Conservation (phyloP, 92 coral and sea anemone species). For the Palythoa grandis region DNA sequence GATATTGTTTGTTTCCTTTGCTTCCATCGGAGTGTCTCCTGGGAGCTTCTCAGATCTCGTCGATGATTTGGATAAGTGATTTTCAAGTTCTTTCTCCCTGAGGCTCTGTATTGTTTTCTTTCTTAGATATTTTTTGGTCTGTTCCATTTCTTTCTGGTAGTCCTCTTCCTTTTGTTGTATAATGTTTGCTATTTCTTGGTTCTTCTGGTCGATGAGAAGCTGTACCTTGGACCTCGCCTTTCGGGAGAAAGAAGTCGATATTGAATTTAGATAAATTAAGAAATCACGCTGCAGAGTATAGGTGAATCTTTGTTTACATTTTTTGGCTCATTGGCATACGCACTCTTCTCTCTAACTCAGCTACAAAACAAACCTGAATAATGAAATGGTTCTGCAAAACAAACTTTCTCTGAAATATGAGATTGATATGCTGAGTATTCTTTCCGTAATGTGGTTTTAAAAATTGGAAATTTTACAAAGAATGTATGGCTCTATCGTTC, state of each 20-base stretch:
- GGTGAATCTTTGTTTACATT: too few species aligned
- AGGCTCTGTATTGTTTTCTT: not conserved
- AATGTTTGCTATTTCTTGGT: conserved; percentile 30
- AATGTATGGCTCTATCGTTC: too few species aligned
- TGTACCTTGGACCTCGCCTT: conserved; percentile 35
- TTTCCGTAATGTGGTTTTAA: too few species aligned
- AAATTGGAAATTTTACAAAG: too few species aligned
- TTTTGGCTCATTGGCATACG: too few species aligned
- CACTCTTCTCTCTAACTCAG: too few species aligned
- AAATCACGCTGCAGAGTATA: too few species aligned
- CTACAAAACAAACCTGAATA: too few species aligned
- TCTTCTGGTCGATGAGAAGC: conserved; percentile 19
- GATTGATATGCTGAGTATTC: too few species aligned
- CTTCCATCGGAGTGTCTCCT: not conserved
- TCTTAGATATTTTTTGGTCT: not conserved
- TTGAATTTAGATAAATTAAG: too few species aligned
- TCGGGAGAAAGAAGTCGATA: not conserved
- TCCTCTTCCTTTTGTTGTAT: not conserved
- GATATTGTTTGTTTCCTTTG: not conserved
- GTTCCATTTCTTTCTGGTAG: conserved; percentile 13
- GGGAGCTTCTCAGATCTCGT: not conserved
- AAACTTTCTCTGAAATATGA: too few species aligned
- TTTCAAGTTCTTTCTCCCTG: not conserved
- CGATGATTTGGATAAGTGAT: not conserved
- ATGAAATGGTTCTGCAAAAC: too few species aligned